Evolutionary conservation across 1,140 invertebrate genomes (phyloP), one percentile per base, ranked within the genome.

Genomic region (Diprion similis): DNA sequence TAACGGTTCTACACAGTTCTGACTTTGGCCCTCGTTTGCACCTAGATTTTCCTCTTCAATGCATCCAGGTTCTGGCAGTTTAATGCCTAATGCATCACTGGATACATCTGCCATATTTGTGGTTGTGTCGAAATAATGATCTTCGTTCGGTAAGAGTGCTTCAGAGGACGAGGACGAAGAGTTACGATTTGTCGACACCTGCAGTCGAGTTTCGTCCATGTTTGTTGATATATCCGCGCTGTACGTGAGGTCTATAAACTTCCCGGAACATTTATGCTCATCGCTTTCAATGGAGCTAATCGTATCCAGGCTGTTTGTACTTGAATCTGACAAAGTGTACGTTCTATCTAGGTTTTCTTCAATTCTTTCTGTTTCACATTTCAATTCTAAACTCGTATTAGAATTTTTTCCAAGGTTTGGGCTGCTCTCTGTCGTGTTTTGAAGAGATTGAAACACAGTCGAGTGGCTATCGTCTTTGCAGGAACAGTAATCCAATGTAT

Each of bases 191-290:
- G 4, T 17, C 51, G 3, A 15, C n/a, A 4, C 11, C 51, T 8
- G 11, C 0, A 59, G 8, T 6, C 15, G 11, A 15, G 66, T 17
- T 11, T 76, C 74, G 8, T 78, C 72, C 10, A 73, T 51, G 71
- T 76, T 81, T 1, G 59, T 64, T 11, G 79, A 80, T 1, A 78
- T 51, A 68, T 81, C 78, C 0, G 78, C 78, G 10, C 47, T 77
- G 24, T 77, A 77, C 11, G 65, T 69, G 3, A 65, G 37, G 19
- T 71, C 70, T 37, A 37, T 37, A 9, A 17, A 17, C 11, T 59
- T 59, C 8, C 51, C 11, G 9, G 51, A 71, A 24, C 24, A 15
- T n/a, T 46, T 71, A 4, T 13, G 51, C 11, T 59, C 51, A 17
- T 59, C 51, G 51, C 51, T 59, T 10, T 59, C 51, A 15, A 59